These are phyloP conservation scores for Symphodus melops DNA, from an alignment of 2,113 vertebrate genomes.

Conservation along the genomic window DNA sequence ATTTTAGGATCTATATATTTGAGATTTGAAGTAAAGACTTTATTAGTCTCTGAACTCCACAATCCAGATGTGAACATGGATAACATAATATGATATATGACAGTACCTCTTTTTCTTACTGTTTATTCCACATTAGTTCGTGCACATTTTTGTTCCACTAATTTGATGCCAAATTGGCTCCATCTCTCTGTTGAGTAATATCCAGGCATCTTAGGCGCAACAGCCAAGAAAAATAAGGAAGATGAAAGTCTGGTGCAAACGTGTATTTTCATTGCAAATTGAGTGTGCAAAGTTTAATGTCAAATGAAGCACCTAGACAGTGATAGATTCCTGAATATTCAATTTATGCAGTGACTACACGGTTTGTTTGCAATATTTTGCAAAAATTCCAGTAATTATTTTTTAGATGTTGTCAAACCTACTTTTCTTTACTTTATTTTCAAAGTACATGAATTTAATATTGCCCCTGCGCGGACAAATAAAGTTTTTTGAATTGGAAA, in stretches of 20 bases:
- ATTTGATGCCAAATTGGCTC: slow-evolving; percentile 50
- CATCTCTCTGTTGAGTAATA: slow-evolving; percentile 31
- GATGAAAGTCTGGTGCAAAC: slow-evolving; percentile 52
- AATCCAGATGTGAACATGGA: background rate
- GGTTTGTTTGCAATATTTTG: slow-evolving; percentile 26
- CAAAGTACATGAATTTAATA: background rate
- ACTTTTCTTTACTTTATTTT: background rate
- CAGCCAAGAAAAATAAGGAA: slow-evolving; percentile 52
- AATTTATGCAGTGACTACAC: slow-evolving; percentile 18
- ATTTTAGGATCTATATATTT: background rate
- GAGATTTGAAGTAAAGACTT: background rate
- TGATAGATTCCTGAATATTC: slow-evolving; percentile 24
- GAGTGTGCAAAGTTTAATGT: slow-evolving; percentile 25
- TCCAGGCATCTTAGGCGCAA: slow-evolving; percentile 37
- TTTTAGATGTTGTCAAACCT: slow-evolving; percentile 1
- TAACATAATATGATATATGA: slow-evolving; percentile 9
- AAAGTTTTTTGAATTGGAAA: no score
- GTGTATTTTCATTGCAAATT: slow-evolving; percentile 55
- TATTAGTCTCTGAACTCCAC: background rate
- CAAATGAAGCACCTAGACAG: slow-evolving; percentile 23
- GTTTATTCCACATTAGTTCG: slow-evolving; percentile 12
- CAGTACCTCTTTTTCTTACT: background rate
- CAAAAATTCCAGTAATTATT: slow-evolving; percentile 9
- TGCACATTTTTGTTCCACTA: slow-evolving; percentile 26
- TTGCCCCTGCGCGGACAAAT: no score